Evolutionary conservation across 2,113 vertebrate genomes (phyloP), one percentile per base, ranked within the genome.

Genomic region (Pogona vitticeps): DNA sequence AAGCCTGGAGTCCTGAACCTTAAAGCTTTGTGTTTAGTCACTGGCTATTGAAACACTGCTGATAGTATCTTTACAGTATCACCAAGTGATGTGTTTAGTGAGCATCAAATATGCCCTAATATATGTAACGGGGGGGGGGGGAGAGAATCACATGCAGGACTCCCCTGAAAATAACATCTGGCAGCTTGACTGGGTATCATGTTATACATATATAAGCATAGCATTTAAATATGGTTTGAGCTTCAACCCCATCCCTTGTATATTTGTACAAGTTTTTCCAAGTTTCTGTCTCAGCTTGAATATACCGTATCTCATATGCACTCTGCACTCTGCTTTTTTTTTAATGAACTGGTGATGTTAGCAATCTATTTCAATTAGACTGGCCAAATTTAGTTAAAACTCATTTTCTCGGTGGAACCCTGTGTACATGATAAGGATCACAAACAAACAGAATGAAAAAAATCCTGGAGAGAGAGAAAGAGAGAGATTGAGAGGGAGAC

Each of bases 381-480:
- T 84, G 52, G 87, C 90, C 36, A 40, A 6, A 77, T 83, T 65
- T 85, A 86, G 20, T 76, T 87, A 88, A 88, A 78, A 36, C 61
- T 92, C 91, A 80, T 92, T 94, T 93, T 92, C 85, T 91, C 81
- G 40, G 46, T 84, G 63, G 84, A 31, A 77, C 76, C 94, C 86
- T 91, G 86, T 65, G 84, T 86, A 89, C 86, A 92, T 88, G 92
- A 95, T 91, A 95, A 91, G 92, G 86, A 92, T 91, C 85, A 89
- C 88, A 95, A 90, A 92, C 84, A 92, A 84, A 65, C 85, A 42
- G 84, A 93, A 94, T 89, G 95, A 95, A 93, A 94, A n/a, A 95
- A 96, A 91, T 93, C 76, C 56, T 78, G 31, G 72, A 89, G 90
- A 91, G 86, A 86, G 88, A 91, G 90, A 91, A 88, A 58, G 86